Conservation (phyloP, 2,113 vertebrate species). For the Microcebus jonahi region DNA sequence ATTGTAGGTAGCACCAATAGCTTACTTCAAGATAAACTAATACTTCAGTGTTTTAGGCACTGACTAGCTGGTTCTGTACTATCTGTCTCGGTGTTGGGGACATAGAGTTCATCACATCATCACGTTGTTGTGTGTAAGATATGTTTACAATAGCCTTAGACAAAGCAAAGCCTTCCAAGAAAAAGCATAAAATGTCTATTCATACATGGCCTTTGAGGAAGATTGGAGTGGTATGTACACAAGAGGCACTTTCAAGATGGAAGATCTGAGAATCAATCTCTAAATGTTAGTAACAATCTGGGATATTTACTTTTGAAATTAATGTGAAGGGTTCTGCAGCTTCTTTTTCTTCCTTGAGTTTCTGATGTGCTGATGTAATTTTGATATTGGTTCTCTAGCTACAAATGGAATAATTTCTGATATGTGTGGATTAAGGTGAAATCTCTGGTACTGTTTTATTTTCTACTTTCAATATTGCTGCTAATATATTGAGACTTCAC, state of each 20-base stretch:
- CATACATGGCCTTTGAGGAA: not conserved
- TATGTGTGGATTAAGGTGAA: not conserved
- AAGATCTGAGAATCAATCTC: not conserved
- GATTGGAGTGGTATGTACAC: not conserved
- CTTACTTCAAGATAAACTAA: not conserved
- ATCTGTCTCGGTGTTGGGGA: not conserved
- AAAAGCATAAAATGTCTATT: not conserved
- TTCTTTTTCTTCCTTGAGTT: not conserved
- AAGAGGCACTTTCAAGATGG: not conserved
- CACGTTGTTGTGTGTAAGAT: not conserved
- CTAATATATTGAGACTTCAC: constrained; percentile 74
- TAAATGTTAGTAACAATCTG: not conserved
- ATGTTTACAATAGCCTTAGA: not conserved
- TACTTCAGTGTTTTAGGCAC: not conserved
- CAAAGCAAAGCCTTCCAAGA: not conserved
- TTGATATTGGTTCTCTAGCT: not conserved
- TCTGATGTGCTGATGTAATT: not conserved
- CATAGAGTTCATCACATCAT: not conserved
- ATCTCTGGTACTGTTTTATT: constrained; percentile 56
- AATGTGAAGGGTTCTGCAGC: not conserved
- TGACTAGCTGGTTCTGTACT: not conserved
- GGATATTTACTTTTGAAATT: not conserved
- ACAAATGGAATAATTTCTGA: constrained; percentile 56
- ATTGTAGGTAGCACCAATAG: not conserved
- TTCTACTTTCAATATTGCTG: constrained; percentile 35